Evolutionary conservation across 2,113 vertebrate genomes (phyloP), one percentile per base, ranked within the genome.

Genomic region (Tonatia bakeri): DNA sequence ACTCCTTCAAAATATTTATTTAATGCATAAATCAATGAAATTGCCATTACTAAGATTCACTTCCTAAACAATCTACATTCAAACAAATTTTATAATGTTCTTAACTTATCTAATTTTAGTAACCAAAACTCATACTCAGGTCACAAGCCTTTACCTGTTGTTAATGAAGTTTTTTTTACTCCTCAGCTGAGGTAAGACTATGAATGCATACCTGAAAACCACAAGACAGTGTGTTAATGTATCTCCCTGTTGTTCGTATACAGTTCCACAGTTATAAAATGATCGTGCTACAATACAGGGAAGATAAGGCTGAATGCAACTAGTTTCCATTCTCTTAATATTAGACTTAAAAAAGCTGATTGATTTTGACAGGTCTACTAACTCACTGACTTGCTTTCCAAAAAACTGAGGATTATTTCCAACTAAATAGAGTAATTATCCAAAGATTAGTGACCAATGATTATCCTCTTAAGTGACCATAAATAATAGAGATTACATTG

Each of bases 401-500:
- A 97, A 98, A 96, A 98, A 94, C 87, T n/a, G 97, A 98, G 91
- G 94, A 67, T 96, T 95, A 97, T 93, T 96, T 98, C 97, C 91
- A 97, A 94, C 92, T 98, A 97, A 98, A 94, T 83, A 91, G 11
- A 98, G 97, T 98, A 98, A 98, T 98, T 98, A 99, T 90, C 98
- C 92, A 67, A 98, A 98, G 98, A 98, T 99, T 98, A 99, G 97
- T 97, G 95, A 72, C 95, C 96, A 97, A 87, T 98, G 98, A 98
- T 98, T 98, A 98, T 98, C 97, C 97, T 98, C 98, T 98, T 98
- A 98, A 98, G 84, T 97, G 95, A 98, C 96, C 97, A 98, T 97
- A 98, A 98, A 98, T 98, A 98, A 99, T 98, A 76, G 92, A 98
- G 97, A 98, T 98, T 98, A 96, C 93, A 96, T 95, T 94, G 94